Evolutionary conservation across 2,888 invertebrate genomes (phyloP), one percentile per base, ranked within the genome.

Genomic region (Drosophila prostipennis): DNA sequence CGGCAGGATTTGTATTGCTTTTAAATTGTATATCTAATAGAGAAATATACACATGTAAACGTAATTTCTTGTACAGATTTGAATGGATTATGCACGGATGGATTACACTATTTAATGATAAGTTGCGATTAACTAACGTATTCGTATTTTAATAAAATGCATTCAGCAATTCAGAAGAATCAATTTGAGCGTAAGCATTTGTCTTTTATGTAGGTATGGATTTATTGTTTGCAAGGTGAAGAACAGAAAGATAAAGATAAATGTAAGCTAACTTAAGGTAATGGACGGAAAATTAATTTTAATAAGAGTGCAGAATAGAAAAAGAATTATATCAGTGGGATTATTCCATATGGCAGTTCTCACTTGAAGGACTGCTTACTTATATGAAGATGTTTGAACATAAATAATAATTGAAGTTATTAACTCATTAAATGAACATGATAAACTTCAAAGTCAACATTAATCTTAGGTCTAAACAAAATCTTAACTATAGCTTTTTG

Each of bases 81-180:
- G 23, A 14, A 52, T 45, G 63, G 29, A 26, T 64, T 39, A 46
- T 71, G 55, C 70, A 71, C 32, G 68, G 34, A 64, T 64, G 43
- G 45, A 51, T 45, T 68, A 51, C 49, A 34, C 37, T 45, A 57
- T 63, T n/a, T 43, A 19, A 36, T 61, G 19, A 37, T 53, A 53
- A 46, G 29, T 46, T 51, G 26, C 61, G 48, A 42, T 59, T 48
- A 63, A 29, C 61, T 61, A 59, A 48, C 40, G 10, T 49, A 45
- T 32, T 53, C 42, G 23, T 61, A 34, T 43, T 48, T 72, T n/a
- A 39, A 64, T 45, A 32, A 51, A 57, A 63, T 46, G 37, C 32
- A 37, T 72, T 72, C 42, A 19, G 58, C 72, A 67, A 72, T 73
- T 59, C 72, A 73, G 72, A 73, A 73, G 72, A 73, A 68, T 60